Evolutionary conservation across 2,888 invertebrate species (phyloP).

Genomic region (Griposia aprilina): DNA sequence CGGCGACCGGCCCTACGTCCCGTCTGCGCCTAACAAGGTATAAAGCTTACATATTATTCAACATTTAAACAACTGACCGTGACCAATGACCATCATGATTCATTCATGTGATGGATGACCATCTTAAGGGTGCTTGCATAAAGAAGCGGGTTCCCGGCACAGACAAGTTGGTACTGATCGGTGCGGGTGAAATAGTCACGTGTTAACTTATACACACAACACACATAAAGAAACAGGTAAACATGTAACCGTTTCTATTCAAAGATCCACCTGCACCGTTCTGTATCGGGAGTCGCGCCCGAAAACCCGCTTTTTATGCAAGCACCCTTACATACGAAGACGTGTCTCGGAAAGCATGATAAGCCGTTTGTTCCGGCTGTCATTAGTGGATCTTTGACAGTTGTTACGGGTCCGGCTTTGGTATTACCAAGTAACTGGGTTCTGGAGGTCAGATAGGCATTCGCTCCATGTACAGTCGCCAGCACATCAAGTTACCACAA

Average conservation of each 20-base stretch:
- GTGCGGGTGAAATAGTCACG: neutral
- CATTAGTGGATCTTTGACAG: neutral
- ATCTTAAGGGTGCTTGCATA: neutral
- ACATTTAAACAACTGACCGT: neutral
- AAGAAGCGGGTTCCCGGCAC: too few species aligned
- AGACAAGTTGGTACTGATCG: neutral
- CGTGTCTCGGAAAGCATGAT: neutral
- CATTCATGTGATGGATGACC: neutral
- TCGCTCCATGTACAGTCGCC: neutral
- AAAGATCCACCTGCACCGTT: neutral
- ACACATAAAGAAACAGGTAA: neutral
- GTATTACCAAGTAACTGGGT: neutral
- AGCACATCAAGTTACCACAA: too few species aligned
- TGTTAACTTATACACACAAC: too few species aligned
- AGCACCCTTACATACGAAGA: too few species aligned
- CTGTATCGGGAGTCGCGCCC: neutral
- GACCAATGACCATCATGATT: neutral
- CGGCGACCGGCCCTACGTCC: slow-evolving; percentile 77
- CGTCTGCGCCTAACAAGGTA: slow-evolving; percentile 80
- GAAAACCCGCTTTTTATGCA: neutral
- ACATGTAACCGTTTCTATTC: neutral
- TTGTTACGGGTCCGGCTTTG: neutral
- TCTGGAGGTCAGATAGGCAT: neutral
- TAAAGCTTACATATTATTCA: neutral
- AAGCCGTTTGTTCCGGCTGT: too few species aligned